phyloP scores from a whole-genome alignment of 2,113 vertebrate genomes.

The Macrotus californicus region DNA sequence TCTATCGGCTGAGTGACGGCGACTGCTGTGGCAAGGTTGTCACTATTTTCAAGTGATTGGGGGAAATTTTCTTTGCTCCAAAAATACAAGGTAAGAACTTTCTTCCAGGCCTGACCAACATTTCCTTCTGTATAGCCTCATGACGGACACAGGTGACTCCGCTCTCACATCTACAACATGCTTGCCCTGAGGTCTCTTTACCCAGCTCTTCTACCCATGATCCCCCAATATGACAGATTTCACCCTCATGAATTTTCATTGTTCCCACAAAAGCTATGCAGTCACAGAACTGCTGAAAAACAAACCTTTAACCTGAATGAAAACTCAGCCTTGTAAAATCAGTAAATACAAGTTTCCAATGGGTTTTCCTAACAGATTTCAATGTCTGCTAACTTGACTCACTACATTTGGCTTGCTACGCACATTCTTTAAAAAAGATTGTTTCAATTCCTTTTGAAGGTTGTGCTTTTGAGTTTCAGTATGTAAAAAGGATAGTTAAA shows the following conservation, averaged over 20 bases:
- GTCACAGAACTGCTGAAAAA: neutral
- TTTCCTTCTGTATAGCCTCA: neutral
- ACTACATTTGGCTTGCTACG: neutral
- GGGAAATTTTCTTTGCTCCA: neutral
- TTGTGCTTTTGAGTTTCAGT: neutral
- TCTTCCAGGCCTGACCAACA: neutral
- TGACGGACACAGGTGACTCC: neutral
- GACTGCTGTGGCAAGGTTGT: neutral
- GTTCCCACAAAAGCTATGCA: neutral
- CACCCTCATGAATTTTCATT: neutral
- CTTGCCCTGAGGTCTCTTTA: neutral
- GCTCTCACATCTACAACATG: neutral
- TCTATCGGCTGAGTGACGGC: neutral
- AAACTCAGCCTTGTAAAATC: neutral
- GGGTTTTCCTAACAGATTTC: neutral
- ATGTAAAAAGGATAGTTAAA: neutral
- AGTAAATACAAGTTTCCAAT: slow-evolving; percentile 16
- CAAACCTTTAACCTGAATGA: neutral
- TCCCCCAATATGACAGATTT: neutral
- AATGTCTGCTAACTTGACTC: neutral
- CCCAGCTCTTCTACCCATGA: neutral
- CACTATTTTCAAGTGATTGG: neutral
- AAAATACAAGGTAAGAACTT: neutral
- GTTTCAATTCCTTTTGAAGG: slow-evolving; percentile 13
- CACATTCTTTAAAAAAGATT: neutral